Evolutionary conservation across 2,797 vertebrate species (phyloP).

Genomic region (Xenentodon cancila): DNA sequence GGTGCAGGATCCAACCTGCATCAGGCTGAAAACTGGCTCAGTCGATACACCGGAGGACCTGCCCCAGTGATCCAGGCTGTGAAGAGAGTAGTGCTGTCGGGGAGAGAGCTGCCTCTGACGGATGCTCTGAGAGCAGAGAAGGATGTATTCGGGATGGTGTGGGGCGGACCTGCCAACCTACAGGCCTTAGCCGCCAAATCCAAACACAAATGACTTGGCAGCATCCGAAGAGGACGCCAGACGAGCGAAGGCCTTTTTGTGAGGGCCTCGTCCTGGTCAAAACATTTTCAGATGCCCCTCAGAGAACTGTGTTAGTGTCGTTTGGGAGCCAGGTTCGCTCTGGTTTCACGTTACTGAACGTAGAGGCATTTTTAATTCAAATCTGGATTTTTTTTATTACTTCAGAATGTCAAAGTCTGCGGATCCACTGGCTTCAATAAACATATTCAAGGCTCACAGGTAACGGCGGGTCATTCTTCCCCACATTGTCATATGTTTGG

Average conservation of each 20-base stretch:
- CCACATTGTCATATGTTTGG: too few species aligned
- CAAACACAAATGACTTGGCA: constrained; percentile 84
- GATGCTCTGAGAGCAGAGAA: constrained; percentile 89
- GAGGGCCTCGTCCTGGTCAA: too few species aligned
- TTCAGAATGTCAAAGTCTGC: too few species aligned
- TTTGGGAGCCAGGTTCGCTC: neutral
- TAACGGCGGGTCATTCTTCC: too few species aligned
- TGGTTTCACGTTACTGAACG: neutral
- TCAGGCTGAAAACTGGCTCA: constrained; percentile 86
- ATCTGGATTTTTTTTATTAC: too few species aligned
- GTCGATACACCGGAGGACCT: constrained; percentile 81
- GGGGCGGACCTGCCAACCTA: constrained; percentile 91
- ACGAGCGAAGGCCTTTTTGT: too few species aligned
- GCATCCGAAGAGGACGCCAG: neutral
- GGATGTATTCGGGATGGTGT: constrained; percentile 89
- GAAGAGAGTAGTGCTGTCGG: constrained; percentile 87
- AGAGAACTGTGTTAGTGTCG: neutral
- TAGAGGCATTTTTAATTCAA: too few species aligned
- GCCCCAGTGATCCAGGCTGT: constrained; percentile 84
- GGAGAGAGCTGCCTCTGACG: constrained; percentile 86
- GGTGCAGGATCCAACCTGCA: constrained; percentile 49
- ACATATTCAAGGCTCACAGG: too few species aligned
- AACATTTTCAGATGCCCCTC: neutral
- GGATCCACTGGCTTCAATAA: too few species aligned
- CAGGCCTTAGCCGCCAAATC: constrained; percentile 84